Conservation (phyloP, 2,113 vertebrate species). For the Acrocephalus kingi region DNA sequence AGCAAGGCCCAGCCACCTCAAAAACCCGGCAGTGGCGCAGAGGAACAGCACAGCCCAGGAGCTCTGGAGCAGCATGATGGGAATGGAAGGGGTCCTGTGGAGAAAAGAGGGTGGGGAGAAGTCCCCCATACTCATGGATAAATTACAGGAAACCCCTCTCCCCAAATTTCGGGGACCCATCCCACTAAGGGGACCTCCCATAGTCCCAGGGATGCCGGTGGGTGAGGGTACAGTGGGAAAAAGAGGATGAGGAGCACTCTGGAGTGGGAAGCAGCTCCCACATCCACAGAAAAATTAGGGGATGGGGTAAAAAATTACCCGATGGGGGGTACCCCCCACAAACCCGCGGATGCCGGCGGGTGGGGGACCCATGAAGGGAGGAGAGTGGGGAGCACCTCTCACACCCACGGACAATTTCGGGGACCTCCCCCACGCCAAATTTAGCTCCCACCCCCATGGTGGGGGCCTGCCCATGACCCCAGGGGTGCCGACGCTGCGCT, state of each 20-base stretch:
- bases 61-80: background rate
- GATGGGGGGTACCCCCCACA: too few relatives aligned
- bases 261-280: background rate
- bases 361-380: background rate
- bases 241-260: background rate
- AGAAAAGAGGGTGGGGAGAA: background rate
- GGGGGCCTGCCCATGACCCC: too few relatives aligned
- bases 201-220: too few relatives aligned
- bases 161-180: background rate
- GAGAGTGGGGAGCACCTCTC: too few relatives aligned
- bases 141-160: background rate
- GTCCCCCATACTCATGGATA: background rate
- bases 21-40: rapidly evolving
- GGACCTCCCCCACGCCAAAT: background rate
- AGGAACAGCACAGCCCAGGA: background rate
- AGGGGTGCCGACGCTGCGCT: background rate
- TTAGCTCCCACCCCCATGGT: background rate
- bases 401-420: background rate
- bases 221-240: background rate
- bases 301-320: too few relatives aligned
- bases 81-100: background rate
- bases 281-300: background rate
- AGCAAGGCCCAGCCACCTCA: background rate
- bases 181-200: background rate
- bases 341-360: background rate